Conservation (phyloP, 2,888 invertebrate species). For the Elegia similella region DNA sequence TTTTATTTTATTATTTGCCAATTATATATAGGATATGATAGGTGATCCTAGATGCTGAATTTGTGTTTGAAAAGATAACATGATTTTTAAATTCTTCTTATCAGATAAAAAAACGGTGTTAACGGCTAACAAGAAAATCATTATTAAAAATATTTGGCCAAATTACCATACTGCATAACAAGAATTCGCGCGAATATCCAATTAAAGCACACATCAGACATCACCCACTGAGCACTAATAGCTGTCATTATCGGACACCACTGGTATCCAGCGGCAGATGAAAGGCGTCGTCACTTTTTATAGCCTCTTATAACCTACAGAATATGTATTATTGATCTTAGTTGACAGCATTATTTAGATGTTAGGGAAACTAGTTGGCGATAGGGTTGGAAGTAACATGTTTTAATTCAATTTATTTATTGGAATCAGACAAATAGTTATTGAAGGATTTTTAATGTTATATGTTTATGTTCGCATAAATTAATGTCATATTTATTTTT, state of each 20-base stretch:
- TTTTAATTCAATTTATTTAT: too few relatives aligned
- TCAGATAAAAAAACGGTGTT: background rate
- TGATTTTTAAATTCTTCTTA: background rate
- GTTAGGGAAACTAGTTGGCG: too few relatives aligned
- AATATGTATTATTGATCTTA: too few relatives aligned
- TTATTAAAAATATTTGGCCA: too few relatives aligned
- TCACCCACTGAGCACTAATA: background rate
- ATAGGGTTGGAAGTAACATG: too few relatives aligned
- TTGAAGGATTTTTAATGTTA: too few relatives aligned
- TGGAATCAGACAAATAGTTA: too few relatives aligned
- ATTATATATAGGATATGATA: background rate
- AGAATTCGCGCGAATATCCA: background rate
- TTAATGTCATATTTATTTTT: too few relatives aligned
- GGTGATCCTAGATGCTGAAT: background rate
- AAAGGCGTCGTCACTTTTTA: background rate
- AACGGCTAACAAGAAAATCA: background rate
- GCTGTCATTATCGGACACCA: background rate
- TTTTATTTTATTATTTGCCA: background rate
- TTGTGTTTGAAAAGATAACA: background rate
- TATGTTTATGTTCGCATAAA: too few relatives aligned
- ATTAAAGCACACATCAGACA: background rate
- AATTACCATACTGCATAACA: too few relatives aligned
- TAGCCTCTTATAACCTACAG: background rate
- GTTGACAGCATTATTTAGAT: too few relatives aligned
- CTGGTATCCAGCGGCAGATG: background rate